Base-by-base conservation (phyloP, 2,797 vertebrate species). In the Garrulus glandarius region DNA sequence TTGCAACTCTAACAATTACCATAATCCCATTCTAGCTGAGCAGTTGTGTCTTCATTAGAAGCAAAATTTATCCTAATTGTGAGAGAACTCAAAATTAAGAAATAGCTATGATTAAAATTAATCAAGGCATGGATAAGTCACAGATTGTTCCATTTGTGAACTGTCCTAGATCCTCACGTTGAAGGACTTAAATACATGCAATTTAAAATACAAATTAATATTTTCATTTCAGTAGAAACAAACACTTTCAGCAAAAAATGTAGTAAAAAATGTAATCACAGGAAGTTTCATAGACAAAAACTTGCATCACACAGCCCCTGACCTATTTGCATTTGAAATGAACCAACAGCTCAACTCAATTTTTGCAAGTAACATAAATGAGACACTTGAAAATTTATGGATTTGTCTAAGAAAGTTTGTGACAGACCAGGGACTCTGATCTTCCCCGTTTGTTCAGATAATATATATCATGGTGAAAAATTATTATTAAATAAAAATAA, bases 21-120 rank as follows among this genome's bases (percentile, higher is more conserved):
- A 96, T 96, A 97, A 97, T 97, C 91, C 84, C 56, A 97, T 96
- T 98, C 92, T 95, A 95, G 74, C 65, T 83, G 61, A 94, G 76
- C 29, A 63, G 87, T 96, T 92, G 52, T 72, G 55, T 91, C 78
- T 96, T 97, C 94, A 95, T 96, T 96, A 95, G 85, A 96, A 95
- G 85, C 79, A 85, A 93, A 95, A 92, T 95, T 92, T 95, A 94
- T 87, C 87, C 36, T 96, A 94, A 97, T 96, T 97, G 89, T 81
- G 79, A 85, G 65, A 95, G 63, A 96, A 90, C 57, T 89, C 86
- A 86, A 96, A 89, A 95, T 97, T 96, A 96, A 97, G 61, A 84
- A 97, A 97, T 90, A 96, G 15, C 60, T 84, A 55, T 79, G 61
- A 92, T 94, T 94, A 95, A 97, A 95, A 94, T 76, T 94, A 96